Percentiles rank a stretch among this genome's conserved stretches.
phyloP scores from a whole-genome alignment of 2,113 vertebrate genomes.

The Herpailurus yagouaroundi region DNA sequence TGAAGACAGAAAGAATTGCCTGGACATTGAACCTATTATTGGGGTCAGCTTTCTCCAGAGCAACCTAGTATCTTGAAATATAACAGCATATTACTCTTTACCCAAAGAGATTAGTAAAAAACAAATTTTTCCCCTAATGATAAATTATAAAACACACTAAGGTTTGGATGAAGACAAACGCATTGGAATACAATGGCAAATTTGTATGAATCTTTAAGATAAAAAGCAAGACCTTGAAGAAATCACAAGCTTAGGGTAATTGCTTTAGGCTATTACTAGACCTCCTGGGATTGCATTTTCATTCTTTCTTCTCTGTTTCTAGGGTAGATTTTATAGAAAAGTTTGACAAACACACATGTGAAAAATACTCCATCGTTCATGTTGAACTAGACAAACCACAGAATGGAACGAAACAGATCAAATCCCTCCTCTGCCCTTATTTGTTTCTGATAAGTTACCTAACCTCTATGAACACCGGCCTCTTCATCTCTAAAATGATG shows the following conservation, averaged over 20 bases:
- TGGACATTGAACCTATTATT: neutral
- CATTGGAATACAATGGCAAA: neutral
- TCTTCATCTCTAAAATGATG: neutral
- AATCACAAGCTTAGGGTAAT: neutral
- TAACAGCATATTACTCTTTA: neutral
- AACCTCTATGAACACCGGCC: fast-evolving
- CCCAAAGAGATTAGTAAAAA: neutral
- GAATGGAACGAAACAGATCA: neutral
- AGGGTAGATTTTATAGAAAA: neutral
- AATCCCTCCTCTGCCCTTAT: neutral
- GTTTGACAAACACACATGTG: neutral
- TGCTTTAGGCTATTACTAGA: neutral
- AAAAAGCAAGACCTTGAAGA: neutral
- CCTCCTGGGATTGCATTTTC: neutral
- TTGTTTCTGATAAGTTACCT: neutral
- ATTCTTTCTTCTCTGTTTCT: neutral
- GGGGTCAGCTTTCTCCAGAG: neutral
- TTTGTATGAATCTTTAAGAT: neutral
- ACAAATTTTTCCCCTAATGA: neutral
- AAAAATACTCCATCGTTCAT: neutral
- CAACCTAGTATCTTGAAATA: too few species aligned
- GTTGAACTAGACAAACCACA: neutral
- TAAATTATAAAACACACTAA: neutral
- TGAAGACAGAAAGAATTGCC: neutral
- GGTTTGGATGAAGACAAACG: neutral